Base-by-base conservation (phyloP, 2,888 invertebrate genomes). In the Caenorhabditis uteleia region DNA sequence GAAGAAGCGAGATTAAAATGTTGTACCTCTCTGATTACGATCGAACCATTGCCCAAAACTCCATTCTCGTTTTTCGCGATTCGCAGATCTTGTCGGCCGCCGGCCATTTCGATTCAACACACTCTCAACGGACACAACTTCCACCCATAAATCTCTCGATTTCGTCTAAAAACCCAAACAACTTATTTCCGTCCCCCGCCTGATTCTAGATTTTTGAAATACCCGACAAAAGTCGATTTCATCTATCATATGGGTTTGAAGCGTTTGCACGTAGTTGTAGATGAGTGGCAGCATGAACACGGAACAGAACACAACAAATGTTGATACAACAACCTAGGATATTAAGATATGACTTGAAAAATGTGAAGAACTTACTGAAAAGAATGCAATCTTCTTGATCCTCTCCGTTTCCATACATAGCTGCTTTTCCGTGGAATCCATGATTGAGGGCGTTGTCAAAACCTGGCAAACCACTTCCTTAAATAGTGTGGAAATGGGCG, bases 151-250 rank as follows among this genome's bases (percentile, higher is more conserved):
- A 39, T 73, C 70, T 29, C 70, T 47, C 0, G 73, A 66, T 50
- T 70, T 73, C 3, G 55, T 55, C 73, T 73, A 46, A 43, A 65
- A 39, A 26, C 4, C 21, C n/a, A 16, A 5, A 21, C 39, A 14
- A 33, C 26, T 20, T 42, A 26, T 44, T 25, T 51, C 34, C 14
- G 45, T 45, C 10, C 8, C 10, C 20, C 3, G 21, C 56, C 42
- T 31, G 25, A 49, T n/a, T n/a, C n/a, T n/a, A n/a, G 7, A 25
- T 29, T 8, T 16, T 12, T 18, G 1, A 33, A 25, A 2, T 39
- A 72, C 78, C 66, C 79, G 73, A 68, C 82, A 82, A 53, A 78
- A 80, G 46, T 79, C 79, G 43, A 79, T 77, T 54, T 82, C 82
- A 50, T 70, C 68, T 12, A 74, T 49, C 64, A 83, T 62, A 39